phyloP scores from a whole-genome alignment of 2,797 vertebrate species.

The Babyrousa celebensis region DNA sequence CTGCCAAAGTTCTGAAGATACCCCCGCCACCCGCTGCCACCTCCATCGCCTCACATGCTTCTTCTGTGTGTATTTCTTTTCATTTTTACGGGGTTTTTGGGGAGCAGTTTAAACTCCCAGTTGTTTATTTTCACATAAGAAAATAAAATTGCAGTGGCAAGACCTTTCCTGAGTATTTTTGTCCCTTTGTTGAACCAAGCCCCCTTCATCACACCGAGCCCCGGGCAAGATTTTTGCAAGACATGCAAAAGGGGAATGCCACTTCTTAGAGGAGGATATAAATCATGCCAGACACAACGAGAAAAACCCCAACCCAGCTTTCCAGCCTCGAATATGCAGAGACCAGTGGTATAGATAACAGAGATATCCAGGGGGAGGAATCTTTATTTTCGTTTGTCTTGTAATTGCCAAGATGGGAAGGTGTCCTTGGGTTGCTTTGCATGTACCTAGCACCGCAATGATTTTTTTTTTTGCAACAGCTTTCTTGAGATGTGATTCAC shows the following conservation, averaged over 20 bases:
- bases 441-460: background rate
- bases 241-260: background rate
- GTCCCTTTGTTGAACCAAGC: constrained; percentile 16
- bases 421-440: background rate
- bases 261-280: background rate
- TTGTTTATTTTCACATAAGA: constrained; percentile 92
- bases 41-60: constrained; percentile 79
- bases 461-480: background rate
- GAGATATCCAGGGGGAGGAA: background rate
- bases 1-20: constrained; percentile 77
- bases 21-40: background rate
- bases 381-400: background rate
- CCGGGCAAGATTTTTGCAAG: background rate
- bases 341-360: background rate
- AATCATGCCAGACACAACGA: background rate
- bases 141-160: constrained; percentile 92
- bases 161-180: constrained; percentile 72
- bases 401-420: background rate
- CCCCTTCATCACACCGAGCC: background rate
- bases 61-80: constrained; percentile 83
- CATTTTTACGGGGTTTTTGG: constrained; percentile 84
- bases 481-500: constrained; percentile 18
- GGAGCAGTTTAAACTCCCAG: constrained; percentile 84
- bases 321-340: background rate
- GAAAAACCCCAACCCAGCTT: background rate